These are phyloP conservation scores for Nibea albiflora DNA, from an alignment of 2,113 vertebrate species.

Conservation along the genomic window DNA sequence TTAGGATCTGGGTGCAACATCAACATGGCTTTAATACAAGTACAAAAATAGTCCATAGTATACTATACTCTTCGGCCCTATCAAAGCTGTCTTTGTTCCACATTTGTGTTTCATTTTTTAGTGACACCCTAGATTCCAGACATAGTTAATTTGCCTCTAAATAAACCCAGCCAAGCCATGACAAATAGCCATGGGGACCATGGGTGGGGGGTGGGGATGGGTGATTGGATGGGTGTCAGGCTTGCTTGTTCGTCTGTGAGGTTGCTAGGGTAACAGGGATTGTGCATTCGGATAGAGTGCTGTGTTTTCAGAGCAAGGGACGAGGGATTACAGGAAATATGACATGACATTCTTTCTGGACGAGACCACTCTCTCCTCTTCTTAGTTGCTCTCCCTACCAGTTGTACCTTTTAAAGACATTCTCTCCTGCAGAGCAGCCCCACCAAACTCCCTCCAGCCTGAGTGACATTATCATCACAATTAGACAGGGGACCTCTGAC, in stretches of 20 bases:
- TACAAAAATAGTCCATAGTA: neutral
- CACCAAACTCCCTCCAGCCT: conserved; percentile 71
- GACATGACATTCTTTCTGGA: conserved; percentile 83
- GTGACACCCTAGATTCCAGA: conserved; percentile 85
- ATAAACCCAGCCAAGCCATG: conserved; percentile 87
- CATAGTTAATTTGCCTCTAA: conserved; percentile 88
- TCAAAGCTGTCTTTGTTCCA: conserved; percentile 68
- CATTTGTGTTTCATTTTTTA: conserved; percentile 71
- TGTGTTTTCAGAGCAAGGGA: conserved; percentile 83
- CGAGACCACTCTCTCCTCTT: conserved; percentile 58
- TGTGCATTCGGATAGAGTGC: conserved; percentile 71
- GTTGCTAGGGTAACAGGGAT: conserved; percentile 81
- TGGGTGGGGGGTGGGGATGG: conserved; percentile 62
- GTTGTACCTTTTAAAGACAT: conserved; percentile 57
- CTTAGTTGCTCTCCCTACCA: conserved; percentile 41
- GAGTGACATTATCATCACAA: conserved; percentile 89
- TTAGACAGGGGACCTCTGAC: conserved; percentile 85
- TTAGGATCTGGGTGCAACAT: conserved; percentile 3
- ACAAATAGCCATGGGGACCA: conserved; percentile 84
- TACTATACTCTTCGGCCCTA: conserved; percentile 41
- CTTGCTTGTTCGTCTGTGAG: conserved; percentile 83
- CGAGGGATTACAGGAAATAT: conserved; percentile 88
- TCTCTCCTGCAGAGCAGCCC: conserved; percentile 59
- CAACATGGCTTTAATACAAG: conserved; percentile 1
- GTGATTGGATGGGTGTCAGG: conserved; percentile 82